phyloP scores from a whole-genome alignment of 2,888 invertebrate genomes.

The Dryobotodes eremita region DNA sequence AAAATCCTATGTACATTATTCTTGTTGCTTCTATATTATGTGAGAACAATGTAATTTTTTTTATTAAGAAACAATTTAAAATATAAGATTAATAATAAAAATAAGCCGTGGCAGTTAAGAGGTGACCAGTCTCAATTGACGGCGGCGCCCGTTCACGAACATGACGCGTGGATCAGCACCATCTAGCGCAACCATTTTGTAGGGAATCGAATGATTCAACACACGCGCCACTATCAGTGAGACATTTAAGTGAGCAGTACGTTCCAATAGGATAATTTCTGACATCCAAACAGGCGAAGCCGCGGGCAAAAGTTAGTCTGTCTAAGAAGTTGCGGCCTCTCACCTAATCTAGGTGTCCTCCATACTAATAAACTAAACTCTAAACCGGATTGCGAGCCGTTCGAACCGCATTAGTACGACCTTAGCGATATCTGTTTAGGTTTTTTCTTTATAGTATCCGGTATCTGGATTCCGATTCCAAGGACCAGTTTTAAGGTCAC shows the following conservation, averaged over 20 bases:
- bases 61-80: too few relatives aligned
- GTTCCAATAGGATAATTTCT: background rate
- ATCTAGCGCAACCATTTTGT: too few relatives aligned
- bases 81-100: too few relatives aligned
- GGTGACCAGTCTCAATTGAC: too few relatives aligned
- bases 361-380: constrained; percentile 18
- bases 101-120: too few relatives aligned
- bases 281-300: background rate
- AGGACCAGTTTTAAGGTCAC: constrained; percentile 34
- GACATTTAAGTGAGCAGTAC: background rate
- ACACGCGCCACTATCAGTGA: too few relatives aligned
- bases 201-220: too few relatives aligned
- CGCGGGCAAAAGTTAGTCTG: background rate
- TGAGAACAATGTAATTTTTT: too few relatives aligned
- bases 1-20: too few relatives aligned
- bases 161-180: too few relatives aligned
- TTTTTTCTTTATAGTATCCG: constrained; percentile 15
- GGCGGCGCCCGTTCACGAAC: too few relatives aligned
- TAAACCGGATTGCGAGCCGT: constrained; percentile 47
- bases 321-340: background rate
- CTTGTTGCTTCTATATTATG: too few relatives aligned
- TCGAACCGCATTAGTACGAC: constrained; percentile 21
- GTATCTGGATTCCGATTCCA: background rate
- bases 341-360: constrained; percentile 44
- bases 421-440: constrained; percentile 24